Evolutionary conservation across 2,113 vertebrate genomes (phyloP).

Genomic region (Crypturellus undulatus): DNA sequence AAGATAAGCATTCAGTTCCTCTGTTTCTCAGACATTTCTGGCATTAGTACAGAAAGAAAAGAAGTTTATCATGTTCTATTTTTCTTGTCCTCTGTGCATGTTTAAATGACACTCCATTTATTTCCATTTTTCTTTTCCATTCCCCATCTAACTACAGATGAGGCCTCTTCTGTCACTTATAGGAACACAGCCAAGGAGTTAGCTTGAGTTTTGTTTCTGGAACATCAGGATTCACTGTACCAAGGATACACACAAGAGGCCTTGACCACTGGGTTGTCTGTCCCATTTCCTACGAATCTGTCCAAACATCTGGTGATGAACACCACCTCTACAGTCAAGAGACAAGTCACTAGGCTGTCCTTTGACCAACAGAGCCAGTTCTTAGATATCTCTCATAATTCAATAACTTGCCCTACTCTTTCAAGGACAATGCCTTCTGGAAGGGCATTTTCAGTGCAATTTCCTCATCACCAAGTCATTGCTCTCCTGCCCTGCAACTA

Average conservation of each 20-base stretch:
- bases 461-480: background rate
- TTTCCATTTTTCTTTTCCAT: background rate
- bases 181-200: background rate
- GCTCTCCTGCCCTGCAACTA: background rate
- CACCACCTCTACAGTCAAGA: background rate
- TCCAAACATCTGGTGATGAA: background rate
- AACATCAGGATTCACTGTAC: background rate
- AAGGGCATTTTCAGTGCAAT: background rate
- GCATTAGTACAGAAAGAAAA: background rate
- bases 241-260: background rate
- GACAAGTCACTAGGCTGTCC: background rate
- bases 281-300: background rate
- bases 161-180: background rate
- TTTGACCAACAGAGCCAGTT: background rate
- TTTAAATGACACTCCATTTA: background rate
- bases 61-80: fast-evolving
- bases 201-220: background rate
- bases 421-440: background rate
- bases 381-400: background rate
- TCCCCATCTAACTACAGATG: background rate
- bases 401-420: background rate
- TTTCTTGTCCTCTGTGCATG: background rate
- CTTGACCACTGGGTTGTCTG: background rate
- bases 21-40: background rate
- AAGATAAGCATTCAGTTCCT: background rate